phyloP scores from a whole-genome alignment of 2,888 invertebrate species.

The Melieria crassipennis region DNA sequence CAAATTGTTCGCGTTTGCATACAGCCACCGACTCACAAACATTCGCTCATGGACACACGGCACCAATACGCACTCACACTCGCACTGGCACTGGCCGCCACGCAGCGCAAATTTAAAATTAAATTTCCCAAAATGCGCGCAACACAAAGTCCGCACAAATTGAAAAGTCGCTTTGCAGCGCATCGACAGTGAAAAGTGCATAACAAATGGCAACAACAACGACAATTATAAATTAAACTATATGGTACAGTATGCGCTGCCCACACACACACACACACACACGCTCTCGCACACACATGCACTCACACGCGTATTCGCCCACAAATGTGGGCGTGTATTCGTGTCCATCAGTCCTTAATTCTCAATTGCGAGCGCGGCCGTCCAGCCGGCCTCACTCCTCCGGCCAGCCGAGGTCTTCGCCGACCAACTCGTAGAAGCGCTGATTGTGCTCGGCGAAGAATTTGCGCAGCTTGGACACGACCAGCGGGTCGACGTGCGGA shows the following conservation, averaged over 20 bases:
- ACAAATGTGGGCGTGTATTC: background rate
- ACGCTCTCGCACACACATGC: background rate
- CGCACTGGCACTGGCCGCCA: too few relatives aligned
- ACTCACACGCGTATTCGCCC: background rate
- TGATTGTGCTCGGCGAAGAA: slow-evolving; percentile 94
- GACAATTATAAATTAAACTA: too few relatives aligned
- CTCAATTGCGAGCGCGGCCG: slow-evolving; percentile 34
- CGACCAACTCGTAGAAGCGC: slow-evolving; percentile 91
- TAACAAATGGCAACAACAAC: too few relatives aligned
- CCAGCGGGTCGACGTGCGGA: slow-evolving; percentile 82
- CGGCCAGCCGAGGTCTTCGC: slow-evolving; percentile 93
- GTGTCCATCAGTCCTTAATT: slow-evolving; percentile 49
- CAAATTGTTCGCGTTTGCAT: too few relatives aligned
- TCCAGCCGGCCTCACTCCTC: slow-evolving; percentile 69
- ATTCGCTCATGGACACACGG: too few relatives aligned
- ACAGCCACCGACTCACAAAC: too few relatives aligned
- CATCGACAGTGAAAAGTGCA: too few relatives aligned
- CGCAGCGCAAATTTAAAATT: too few relatives aligned
- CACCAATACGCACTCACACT: too few relatives aligned
- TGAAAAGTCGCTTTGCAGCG: too few relatives aligned
- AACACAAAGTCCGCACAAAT: too few relatives aligned
- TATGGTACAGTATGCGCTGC: background rate
- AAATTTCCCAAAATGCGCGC: too few relatives aligned
- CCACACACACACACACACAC: background rate
- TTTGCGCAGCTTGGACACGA: slow-evolving; percentile 80